A percentile compares a stretch with the other conserved stretches of the same genome.
Conservation (phyloP, 2,113 vertebrate genomes). For the Tapirus terrestris region DNA sequence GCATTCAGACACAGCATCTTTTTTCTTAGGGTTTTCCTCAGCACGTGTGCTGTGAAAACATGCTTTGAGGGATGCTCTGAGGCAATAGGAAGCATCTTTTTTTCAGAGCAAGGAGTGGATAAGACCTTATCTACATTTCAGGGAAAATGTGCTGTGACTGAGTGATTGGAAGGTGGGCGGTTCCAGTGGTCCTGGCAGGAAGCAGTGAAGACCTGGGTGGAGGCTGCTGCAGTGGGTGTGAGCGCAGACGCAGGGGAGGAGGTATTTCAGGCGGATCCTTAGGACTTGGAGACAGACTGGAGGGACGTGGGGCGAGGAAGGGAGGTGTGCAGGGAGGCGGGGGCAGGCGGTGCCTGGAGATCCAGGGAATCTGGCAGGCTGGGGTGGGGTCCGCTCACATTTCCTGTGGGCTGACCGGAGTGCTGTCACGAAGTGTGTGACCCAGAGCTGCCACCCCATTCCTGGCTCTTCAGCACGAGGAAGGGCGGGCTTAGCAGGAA, state of each 20-base stretch:
- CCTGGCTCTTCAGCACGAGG: neutral
- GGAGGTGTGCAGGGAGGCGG: neutral
- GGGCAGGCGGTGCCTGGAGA: neutral
- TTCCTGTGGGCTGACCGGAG: neutral
- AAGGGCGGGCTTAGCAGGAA: neutral
- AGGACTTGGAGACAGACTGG: conserved; percentile 53
- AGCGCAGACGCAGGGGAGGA: neutral
- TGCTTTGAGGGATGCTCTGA: neutral
- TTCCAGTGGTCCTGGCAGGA: neutral
- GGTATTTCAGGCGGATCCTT: conserved; percentile 12
- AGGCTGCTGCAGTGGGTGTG: neutral
- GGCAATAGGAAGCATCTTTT: neutral
- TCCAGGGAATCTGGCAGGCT: neutral
- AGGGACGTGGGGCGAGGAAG: neutral
- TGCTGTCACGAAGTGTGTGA: neutral
- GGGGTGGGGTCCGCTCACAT: neutral
- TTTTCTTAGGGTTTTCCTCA: neutral
- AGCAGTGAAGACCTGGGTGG: neutral
- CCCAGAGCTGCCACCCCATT: neutral
- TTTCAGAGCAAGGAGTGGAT: neutral
- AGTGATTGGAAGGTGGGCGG: neutral
- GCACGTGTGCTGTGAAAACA: neutral
- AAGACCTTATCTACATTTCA: neutral
- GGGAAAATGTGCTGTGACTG: neutral
- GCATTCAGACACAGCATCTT: neutral